Evolutionary conservation across 2,113 vertebrate species (phyloP).

Genomic region (Pantherophis guttatus): DNA sequence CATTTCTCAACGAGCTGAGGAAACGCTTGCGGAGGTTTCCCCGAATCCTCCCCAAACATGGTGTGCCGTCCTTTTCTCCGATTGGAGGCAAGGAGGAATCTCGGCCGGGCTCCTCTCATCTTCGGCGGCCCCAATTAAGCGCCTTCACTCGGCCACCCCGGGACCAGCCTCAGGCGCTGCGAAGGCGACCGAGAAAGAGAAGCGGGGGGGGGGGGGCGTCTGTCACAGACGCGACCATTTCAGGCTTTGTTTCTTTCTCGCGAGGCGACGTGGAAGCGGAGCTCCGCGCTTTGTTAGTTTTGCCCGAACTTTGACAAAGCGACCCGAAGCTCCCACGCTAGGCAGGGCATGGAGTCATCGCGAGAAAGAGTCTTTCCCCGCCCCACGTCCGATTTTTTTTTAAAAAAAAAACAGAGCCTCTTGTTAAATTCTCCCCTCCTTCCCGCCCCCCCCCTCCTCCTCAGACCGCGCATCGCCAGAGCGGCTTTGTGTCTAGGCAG

Average conservation of each 20-base stretch:
- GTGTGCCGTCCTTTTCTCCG: neutral
- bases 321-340: neutral
- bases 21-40: neutral
- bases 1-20: neutral
- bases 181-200: neutral
- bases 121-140: neutral
- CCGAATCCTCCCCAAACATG: neutral
- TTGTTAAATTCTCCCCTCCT: neutral
- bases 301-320: neutral
- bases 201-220: neutral
- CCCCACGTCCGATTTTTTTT: neutral
- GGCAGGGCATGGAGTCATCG: neutral
- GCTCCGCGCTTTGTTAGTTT: neutral
- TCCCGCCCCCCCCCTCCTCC: too few relatives aligned
- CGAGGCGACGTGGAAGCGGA: neutral
- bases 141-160: neutral
- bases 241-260: neutral
- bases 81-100: neutral
- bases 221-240: neutral
- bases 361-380: neutral
- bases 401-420: neutral
- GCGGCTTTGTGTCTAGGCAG: neutral
- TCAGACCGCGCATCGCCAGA: neutral
- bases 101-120: neutral
- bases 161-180: neutral